Percentiles rank a stretch among this genome's conserved stretches.
Evolutionary conservation across 2,797 vertebrate genomes (phyloP).

Genomic region (Thunnus albacares): DNA sequence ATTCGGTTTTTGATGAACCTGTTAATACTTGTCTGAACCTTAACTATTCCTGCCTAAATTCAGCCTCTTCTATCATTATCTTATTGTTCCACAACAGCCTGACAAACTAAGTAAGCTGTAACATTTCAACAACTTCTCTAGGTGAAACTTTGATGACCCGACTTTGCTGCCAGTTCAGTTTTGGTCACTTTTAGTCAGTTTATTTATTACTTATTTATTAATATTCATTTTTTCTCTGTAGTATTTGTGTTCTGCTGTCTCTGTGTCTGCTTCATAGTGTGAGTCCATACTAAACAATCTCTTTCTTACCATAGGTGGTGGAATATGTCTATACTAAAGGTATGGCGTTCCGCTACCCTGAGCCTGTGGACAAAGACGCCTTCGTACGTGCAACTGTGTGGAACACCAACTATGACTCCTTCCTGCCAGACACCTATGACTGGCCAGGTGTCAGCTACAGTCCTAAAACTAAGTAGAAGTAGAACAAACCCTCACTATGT

Average conservation of each 20-base stretch:
- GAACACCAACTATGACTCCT: slow-evolving; percentile 93
- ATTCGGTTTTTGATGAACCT: neutral
- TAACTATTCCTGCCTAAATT: neutral
- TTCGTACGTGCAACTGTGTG: slow-evolving; percentile 91
- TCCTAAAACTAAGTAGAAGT: slow-evolving; percentile 78
- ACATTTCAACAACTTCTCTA: neutral
- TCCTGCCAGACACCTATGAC: slow-evolving; percentile 94
- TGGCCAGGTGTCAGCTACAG: slow-evolving; percentile 89
- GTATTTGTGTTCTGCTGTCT: neutral
- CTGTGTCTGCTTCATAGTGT: neutral
- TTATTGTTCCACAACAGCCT: neutral
- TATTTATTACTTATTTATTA: neutral
- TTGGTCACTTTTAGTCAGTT: neutral
- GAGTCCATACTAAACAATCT: slow-evolving; percentile 10
- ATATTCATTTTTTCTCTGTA: neutral
- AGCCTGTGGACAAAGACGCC: slow-evolving; percentile 91
- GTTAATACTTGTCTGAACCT: neutral
- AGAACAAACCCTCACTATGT: slow-evolving; percentile 23
- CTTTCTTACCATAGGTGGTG: slow-evolving; percentile 86
- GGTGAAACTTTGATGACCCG: slow-evolving; percentile 5
- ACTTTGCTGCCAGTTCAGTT: neutral
- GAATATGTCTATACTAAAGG: slow-evolving; percentile 94
- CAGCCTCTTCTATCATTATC: neutral
- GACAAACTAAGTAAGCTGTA: neutral
- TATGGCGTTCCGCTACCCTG: slow-evolving; percentile 97